Evolutionary conservation across 2,113 vertebrate species (phyloP).

Genomic region (Tupaia chinensis): DNA sequence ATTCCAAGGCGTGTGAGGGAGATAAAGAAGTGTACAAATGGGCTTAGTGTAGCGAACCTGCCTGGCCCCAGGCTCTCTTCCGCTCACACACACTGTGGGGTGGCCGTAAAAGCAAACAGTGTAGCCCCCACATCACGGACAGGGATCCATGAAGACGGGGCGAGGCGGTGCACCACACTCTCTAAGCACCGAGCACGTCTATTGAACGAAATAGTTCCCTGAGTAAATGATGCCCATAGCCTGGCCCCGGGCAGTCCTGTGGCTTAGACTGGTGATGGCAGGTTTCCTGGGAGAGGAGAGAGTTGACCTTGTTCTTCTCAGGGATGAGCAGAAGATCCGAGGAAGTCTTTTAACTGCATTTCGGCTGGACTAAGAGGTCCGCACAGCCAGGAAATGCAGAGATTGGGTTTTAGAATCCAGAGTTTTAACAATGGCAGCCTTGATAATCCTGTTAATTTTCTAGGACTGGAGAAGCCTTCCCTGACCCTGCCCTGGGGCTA

Average conservation of each 20-base stretch:
- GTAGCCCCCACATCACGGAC: accelerated
- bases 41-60: accelerated
- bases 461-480: background rate
- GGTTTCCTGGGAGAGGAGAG: background rate
- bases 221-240: too few relatives aligned
- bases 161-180: background rate
- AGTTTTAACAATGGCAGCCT: too few relatives aligned
- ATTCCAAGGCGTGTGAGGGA: background rate
- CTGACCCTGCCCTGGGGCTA: background rate
- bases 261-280: background rate
- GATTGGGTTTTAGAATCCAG: background rate
- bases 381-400: background rate
- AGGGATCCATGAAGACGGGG: background rate
- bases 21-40: background rate
- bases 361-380: background rate
- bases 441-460: too few relatives aligned
- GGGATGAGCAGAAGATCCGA: background rate
- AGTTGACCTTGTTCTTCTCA: background rate
- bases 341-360: background rate
- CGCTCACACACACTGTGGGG: background rate
- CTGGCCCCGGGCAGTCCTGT: accelerated
- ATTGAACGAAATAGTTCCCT: background rate
- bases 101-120: background rate
- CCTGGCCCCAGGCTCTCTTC: background rate
- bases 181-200: too few relatives aligned